These are phyloP conservation scores for Ypsolopha scabrella DNA, from an alignment of 2,888 invertebrate species.

Conservation along the genomic window DNA sequence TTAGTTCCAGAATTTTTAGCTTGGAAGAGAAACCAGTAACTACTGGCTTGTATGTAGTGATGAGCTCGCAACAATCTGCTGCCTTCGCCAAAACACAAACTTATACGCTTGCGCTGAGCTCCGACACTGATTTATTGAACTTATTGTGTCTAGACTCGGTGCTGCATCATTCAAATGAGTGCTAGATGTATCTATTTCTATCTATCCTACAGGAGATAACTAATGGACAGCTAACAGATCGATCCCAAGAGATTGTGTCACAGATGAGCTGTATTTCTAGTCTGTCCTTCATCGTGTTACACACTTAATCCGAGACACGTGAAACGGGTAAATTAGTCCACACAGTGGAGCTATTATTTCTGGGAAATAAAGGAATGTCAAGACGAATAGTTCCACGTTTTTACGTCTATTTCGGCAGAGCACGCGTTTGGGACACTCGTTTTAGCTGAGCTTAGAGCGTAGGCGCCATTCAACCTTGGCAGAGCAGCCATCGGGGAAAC, in stretches of 20 bases:
- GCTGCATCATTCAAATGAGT: slow-evolving; percentile 29
- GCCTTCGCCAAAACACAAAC: neutral
- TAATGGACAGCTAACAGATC: neutral
- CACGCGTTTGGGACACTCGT: slow-evolving; percentile 41
- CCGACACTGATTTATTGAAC: slow-evolving; percentile 44
- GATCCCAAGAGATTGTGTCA: neutral
- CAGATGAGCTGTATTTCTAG: neutral
- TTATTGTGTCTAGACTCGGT: slow-evolving; percentile 30
- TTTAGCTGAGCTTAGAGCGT: slow-evolving; percentile 57
- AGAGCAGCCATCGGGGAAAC: slow-evolving; percentile 44
- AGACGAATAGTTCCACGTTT: neutral
- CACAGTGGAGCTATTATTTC: neutral
- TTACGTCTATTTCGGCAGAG: slow-evolving; percentile 52
- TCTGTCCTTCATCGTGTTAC: neutral
- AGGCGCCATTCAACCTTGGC: slow-evolving; percentile 63
- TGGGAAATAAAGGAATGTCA: neutral
- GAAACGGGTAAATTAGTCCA: neutral
- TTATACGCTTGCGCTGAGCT: slow-evolving; percentile 22
- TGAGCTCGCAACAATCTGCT: no score
- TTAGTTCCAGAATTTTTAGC: no score
- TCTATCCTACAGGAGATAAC: slow-evolving; percentile 19
- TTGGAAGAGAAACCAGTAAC: no score
- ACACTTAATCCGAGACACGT: neutral
- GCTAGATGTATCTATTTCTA: slow-evolving; percentile 20
- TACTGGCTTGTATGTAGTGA: no score